Percentiles rank a stretch among this genome's conserved stretches.
phyloP scores from a whole-genome alignment of 2,797 vertebrate genomes.

The Tauraco hartlaubi region DNA sequence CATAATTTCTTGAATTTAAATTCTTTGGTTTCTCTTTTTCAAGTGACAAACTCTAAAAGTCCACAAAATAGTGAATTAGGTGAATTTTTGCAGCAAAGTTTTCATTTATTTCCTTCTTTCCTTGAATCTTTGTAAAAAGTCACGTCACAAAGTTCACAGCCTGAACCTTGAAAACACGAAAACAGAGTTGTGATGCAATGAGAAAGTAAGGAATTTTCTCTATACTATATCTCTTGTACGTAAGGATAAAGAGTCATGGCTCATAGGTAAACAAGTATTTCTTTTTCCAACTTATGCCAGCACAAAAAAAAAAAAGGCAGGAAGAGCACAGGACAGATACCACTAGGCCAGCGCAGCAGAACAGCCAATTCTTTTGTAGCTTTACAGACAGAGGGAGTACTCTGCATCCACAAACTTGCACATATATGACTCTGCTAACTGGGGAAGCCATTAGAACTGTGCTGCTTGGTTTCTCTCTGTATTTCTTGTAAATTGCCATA shows the following conservation, averaged over 20 bases:
- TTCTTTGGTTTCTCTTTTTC: neutral
- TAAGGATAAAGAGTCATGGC: neutral
- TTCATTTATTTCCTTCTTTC: neutral
- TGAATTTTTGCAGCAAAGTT: neutral
- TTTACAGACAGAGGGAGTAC: neutral
- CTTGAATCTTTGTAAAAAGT: neutral
- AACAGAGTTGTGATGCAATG: neutral
- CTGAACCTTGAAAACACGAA: neutral
- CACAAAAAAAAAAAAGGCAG: neutral
- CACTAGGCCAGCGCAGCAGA: neutral
- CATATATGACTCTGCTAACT: neutral
- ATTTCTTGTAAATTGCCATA: neutral
- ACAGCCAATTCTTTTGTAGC: neutral
- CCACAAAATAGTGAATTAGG: neutral
- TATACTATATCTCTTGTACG: neutral
- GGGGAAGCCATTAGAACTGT: neutral
- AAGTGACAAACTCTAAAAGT: neutral
- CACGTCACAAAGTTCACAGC: neutral
- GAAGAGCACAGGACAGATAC: neutral
- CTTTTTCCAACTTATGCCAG: neutral
- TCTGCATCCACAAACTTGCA: neutral
- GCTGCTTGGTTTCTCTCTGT: neutral
- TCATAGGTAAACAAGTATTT: neutral
- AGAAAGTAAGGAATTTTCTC: neutral
- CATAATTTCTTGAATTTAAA: neutral